Evolutionary conservation across 2,113 vertebrate genomes (phyloP).

Genomic region (Ondatra zibethicus): DNA sequence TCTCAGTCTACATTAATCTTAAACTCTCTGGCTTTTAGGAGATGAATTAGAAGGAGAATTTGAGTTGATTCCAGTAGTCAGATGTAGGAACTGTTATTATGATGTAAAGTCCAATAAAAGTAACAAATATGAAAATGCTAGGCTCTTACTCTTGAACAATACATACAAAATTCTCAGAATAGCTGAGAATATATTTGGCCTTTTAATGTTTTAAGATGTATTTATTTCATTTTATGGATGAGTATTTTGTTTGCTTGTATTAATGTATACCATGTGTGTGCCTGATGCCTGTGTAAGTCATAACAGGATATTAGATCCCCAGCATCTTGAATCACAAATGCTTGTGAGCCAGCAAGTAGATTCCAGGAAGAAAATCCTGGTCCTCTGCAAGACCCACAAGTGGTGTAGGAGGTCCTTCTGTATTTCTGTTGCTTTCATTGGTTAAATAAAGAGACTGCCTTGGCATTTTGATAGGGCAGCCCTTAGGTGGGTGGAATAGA

Average conservation of each 20-base stretch:
- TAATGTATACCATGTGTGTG: not conserved
- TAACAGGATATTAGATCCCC: not conserved
- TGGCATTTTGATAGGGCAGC: no score
- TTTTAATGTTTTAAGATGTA: not conserved
- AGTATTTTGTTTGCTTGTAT: not conserved
- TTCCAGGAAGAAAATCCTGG: not conserved
- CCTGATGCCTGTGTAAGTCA: not conserved
- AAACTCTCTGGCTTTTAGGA: not conserved
- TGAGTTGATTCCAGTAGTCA: not conserved
- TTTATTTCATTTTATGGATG: not conserved
- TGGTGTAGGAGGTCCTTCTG: no score
- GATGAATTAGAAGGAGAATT: not conserved
- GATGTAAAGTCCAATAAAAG: constrained; percentile 8
- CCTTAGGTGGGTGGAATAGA: no score
- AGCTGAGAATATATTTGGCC: not conserved
- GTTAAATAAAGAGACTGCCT: no score
- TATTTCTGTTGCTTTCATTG: no score
- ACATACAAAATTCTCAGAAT: not conserved
- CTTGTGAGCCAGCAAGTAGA: not conserved
- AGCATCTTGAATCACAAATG: not conserved
- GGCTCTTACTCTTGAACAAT: not conserved
- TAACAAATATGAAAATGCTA: not conserved
- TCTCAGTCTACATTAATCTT: not conserved
- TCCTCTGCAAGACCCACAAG: not conserved
- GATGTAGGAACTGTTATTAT: not conserved